Percentiles rank a stretch among this genome's conserved stretches.
Conservation (phyloP, 2,113 vertebrate genomes). For the Sceloporus undulatus region DNA sequence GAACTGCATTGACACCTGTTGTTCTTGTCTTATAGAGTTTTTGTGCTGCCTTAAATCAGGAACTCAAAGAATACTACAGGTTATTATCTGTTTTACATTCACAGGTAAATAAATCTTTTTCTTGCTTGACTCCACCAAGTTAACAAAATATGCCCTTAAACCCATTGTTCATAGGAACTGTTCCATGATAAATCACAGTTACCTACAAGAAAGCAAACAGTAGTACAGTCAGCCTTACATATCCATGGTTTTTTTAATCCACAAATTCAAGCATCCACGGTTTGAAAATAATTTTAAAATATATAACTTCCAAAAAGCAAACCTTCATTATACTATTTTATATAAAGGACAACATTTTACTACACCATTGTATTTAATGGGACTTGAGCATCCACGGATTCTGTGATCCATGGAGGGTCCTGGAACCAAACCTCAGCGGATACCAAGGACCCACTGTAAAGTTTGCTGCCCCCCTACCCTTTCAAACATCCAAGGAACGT, state of each 20-base stretch:
- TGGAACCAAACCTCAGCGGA: no score
- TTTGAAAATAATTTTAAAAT: no score
- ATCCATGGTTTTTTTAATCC: no score
- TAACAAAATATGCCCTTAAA: neutral
- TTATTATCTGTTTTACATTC: conserved; percentile 96
- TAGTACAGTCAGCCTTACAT: no score
- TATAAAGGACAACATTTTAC: no score
- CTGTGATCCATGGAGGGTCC: no score
- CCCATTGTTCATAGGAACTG: neutral
- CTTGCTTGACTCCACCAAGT: neutral
- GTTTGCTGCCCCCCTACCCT: neutral
- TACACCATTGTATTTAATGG: neutral
- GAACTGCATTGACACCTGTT: neutral
- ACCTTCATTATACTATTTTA: no score
- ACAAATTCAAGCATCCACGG: no score
- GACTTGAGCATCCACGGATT: no score
- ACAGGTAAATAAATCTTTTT: conserved; percentile 81
- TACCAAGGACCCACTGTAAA: neutral
- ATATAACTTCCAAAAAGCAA: no score
- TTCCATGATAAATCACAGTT: neutral
- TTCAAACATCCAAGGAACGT: no score
- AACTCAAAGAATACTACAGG: conserved; percentile 96
- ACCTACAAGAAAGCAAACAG: neutral
- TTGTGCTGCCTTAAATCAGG: conserved; percentile 95
- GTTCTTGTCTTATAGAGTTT: conserved; percentile 84